Conservation (phyloP, 2,797 vertebrate species). For the Pterois miles region DNA sequence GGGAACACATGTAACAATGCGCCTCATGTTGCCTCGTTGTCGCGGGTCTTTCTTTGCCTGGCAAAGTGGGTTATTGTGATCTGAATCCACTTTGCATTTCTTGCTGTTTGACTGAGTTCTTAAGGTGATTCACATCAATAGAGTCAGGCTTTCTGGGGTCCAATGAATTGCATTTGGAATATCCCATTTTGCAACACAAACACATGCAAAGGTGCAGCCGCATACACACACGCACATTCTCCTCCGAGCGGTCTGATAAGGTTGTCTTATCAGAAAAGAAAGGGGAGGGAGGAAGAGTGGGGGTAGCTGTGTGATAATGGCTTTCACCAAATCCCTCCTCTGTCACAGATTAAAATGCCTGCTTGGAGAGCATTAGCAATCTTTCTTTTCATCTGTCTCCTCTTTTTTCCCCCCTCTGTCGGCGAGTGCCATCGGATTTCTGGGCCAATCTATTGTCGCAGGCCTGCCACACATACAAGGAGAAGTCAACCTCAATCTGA, state of each 20-base stretch:
- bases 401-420: slow-evolving; percentile 48
- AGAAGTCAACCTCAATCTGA: slow-evolving; percentile 93
- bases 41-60: slow-evolving; percentile 31
- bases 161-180: slow-evolving; percentile 71
- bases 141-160: slow-evolving; percentile 51
- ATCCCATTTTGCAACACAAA: slow-evolving; percentile 78
- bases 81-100: slow-evolving; percentile 60
- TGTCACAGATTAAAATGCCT: slow-evolving; percentile 93
- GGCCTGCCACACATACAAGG: slow-evolving; percentile 86
- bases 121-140: slow-evolving; percentile 70
- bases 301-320: slow-evolving; percentile 88
- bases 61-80: slow-evolving; percentile 55
- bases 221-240: slow-evolving; percentile 50
- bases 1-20: slow-evolving; percentile 19
- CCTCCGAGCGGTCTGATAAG: slow-evolving; percentile 87
- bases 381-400: slow-evolving; percentile 88
- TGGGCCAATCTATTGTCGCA: slow-evolving; percentile 88
- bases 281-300: slow-evolving; percentile 34
- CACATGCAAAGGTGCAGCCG: slow-evolving; percentile 69
- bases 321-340: slow-evolving; percentile 91
- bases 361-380: slow-evolving; percentile 89
- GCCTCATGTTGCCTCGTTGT: slow-evolving; percentile 24
- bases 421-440: slow-evolving; percentile 86
- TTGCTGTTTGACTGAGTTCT: slow-evolving; percentile 65
- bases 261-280: slow-evolving; percentile 87